These are phyloP conservation scores for Epicampocera succincta DNA, from an alignment of 2,888 invertebrate species.

Conservation along the genomic window DNA sequence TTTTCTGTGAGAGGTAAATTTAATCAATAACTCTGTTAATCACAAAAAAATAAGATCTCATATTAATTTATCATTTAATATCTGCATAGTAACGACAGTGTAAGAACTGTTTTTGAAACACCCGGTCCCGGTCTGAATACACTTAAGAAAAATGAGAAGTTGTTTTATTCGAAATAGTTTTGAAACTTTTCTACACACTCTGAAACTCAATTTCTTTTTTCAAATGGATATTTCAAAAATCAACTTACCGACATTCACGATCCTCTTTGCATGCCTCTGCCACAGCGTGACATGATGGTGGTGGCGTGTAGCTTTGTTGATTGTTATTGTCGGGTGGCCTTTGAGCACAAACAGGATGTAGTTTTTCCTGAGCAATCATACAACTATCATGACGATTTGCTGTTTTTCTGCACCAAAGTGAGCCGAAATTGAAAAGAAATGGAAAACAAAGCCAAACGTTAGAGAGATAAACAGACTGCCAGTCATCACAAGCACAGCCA, in stretches of 20 bases:
- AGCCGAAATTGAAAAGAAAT: conserved; percentile 59
- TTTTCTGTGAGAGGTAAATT: too few relatives aligned
- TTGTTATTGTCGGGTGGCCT: conserved; percentile 85
- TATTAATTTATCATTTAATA: too few relatives aligned
- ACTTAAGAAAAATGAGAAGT: too few relatives aligned
- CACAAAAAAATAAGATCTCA: too few relatives aligned
- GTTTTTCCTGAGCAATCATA: conserved; percentile 93
- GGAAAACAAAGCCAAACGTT: conserved; percentile 26
- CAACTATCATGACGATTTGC: conserved; percentile 93
- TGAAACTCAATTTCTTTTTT: background rate
- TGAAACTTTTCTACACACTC: too few relatives aligned
- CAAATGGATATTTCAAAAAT: conserved; percentile 1
- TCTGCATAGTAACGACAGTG: too few relatives aligned
- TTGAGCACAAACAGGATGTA: conserved; percentile 94
- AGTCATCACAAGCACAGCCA: conserved; percentile 25
- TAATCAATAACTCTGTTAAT: background rate
- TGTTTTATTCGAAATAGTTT: too few relatives aligned
- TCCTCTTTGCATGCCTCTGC: conserved; percentile 92
- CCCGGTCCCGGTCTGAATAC: too few relatives aligned
- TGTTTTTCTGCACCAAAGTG: conserved; percentile 86
- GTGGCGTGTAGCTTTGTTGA: conserved; percentile 84
- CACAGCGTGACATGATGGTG: conserved; percentile 93
- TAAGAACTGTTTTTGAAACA: too few relatives aligned
- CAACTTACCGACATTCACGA: conserved; percentile 90
- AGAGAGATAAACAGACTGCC: conserved; percentile 17